phyloP scores from a whole-genome alignment of 2,797 vertebrate species.

The Chaetophractus vellerosus region DNA sequence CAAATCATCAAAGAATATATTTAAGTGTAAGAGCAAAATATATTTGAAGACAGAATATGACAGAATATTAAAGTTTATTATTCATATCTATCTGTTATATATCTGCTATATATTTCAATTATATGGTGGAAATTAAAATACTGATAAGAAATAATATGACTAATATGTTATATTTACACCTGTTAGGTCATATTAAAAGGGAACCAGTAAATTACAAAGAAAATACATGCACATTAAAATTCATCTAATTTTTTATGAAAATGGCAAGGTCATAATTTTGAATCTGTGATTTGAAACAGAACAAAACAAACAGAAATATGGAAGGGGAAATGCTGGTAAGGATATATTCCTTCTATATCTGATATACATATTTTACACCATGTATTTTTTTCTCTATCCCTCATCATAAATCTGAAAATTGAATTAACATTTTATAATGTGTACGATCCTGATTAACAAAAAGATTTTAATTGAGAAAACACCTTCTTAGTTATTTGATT shows the following conservation, averaged over 20 bases:
- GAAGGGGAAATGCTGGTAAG: neutral
- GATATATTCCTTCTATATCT: neutral
- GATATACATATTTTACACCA: neutral
- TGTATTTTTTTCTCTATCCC: neutral
- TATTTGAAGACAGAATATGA: constrained; percentile 13
- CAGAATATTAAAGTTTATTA: neutral
- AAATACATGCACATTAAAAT: neutral
- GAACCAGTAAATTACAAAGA: neutral
- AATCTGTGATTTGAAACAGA: neutral
- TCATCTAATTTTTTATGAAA: neutral
- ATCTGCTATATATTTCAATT: neutral
- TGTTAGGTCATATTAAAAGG: neutral
- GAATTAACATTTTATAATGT: neutral
- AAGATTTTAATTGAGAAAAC: neutral
- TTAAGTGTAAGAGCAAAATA: neutral
- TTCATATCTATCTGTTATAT: neutral
- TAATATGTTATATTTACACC: neutral
- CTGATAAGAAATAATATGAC: neutral
- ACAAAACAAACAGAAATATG: neutral
- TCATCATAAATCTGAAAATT: neutral
- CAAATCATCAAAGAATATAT: neutral
- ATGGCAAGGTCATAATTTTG: neutral
- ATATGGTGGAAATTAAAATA: neutral
- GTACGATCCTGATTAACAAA: neutral
- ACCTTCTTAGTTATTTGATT: neutral